These are phyloP conservation scores for Zoanthus sociatus DNA, from an alignment of 92 coral and sea anemone species.

Conservation along the genomic window DNA sequence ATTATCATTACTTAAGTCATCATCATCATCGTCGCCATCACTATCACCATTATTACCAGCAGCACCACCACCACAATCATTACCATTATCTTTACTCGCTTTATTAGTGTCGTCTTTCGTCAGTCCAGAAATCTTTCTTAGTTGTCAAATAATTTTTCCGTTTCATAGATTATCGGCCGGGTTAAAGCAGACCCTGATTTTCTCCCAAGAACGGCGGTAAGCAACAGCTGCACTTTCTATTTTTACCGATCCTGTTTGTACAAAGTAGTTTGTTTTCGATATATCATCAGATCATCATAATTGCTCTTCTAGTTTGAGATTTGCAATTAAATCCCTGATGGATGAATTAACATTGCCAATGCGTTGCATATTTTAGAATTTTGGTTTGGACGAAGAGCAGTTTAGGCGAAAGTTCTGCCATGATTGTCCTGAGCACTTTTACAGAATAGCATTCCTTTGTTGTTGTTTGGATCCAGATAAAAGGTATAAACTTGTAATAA, in stretches of 20 bases:
- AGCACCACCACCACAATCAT: too few species aligned
- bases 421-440: slow-evolving; percentile 90
- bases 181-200: slow-evolving; percentile 93
- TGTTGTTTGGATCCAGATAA: slow-evolving; percentile 83
- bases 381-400: slow-evolving; percentile 86
- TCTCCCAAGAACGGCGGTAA: slow-evolving; percentile 81
- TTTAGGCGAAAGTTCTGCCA: slow-evolving; percentile 79
- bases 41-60: too few species aligned
- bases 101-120: not conserved
- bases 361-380: slow-evolving; percentile 43
- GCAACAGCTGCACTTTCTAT: not conserved
- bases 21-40: too few species aligned
- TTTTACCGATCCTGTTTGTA: not conserved
- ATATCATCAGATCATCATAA: too few species aligned
- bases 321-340: too few species aligned
- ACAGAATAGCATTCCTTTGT: slow-evolving; percentile 83
- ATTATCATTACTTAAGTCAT: too few species aligned
- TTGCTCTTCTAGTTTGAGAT: too few species aligned
- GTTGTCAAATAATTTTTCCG: not conserved
- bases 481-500: slow-evolving; percentile 58
- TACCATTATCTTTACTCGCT: not conserved
- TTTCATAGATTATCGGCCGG: slow-evolving; percentile 85
- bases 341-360: not conserved
- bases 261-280: too few species aligned
- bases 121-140: too few species aligned